Evolutionary conservation across 2,113 vertebrate species (phyloP).

Genomic region (Sinocyclocheilus rhinocerous): DNA sequence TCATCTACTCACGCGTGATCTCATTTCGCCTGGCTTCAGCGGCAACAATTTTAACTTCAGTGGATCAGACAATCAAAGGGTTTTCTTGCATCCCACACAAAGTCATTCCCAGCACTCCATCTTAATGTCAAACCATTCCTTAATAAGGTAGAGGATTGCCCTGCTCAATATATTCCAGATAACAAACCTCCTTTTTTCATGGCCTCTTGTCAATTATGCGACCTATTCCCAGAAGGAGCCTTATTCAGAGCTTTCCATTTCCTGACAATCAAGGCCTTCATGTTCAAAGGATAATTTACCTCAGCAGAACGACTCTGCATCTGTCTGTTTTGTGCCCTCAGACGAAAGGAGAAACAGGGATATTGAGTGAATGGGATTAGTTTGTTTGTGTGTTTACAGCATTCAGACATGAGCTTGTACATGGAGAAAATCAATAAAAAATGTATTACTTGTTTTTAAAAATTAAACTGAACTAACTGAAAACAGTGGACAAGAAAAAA

Average conservation of each 20-base stretch:
- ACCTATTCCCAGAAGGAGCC: not conserved
- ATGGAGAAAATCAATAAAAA: slow-evolving; percentile 6
- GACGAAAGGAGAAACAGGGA: not conserved
- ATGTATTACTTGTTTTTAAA: slow-evolving; percentile 2
- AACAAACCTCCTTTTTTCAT: not conserved
- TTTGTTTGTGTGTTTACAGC: slow-evolving; percentile 13
- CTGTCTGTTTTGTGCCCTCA: slow-evolving; percentile 17
- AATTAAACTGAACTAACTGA: not conserved
- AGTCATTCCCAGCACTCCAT: slow-evolving; percentile 19
- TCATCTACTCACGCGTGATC: slow-evolving; percentile 1
- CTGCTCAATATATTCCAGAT: slow-evolving; percentile 14
- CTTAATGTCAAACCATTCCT: slow-evolving; percentile 16
- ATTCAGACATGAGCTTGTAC: slow-evolving; percentile 2
- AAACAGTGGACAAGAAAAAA: not conserved
- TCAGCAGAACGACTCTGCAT: not conserved
- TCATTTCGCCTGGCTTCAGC: slow-evolving; percentile 9
- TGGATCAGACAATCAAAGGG: slow-evolving; percentile 24
- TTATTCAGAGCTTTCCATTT: slow-evolving; percentile 5
- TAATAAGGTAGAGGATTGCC: slow-evolving; percentile 25
- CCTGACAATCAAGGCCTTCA: slow-evolving; percentile 21
- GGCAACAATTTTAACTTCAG: not conserved
- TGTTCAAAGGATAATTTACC: slow-evolving; percentile 35
- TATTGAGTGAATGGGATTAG: slow-evolving; percentile 1
- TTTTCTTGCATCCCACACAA: slow-evolving; percentile 13
- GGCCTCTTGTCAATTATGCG: slow-evolving; percentile 21